Base-by-base conservation (phyloP, 2,888 invertebrate species). In the Nemoura dubitans region DNA sequence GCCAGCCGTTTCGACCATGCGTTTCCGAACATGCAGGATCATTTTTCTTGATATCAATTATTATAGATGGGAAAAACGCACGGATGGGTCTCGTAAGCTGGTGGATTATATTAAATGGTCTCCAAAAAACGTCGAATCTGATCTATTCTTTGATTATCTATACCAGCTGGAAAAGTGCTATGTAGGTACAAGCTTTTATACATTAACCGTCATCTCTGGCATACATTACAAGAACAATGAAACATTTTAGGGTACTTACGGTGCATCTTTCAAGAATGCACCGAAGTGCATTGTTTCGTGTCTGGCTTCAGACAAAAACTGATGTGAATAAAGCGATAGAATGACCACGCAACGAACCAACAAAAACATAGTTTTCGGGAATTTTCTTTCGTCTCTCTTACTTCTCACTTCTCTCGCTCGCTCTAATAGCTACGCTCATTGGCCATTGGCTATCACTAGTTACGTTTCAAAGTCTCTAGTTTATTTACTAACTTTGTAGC, bases 221-320 rank as follows among this genome's bases (percentile, higher is more conserved):
- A 59, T 59, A 59, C 10, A 36, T 36, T 36, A 36, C 36, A 36
- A 36, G 59, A 59, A 59, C 59, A 59, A 16, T 21, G 59, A 59
- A 59, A 21, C 14, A 59, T 59, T 59, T 21, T 59, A 59, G 3
- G 21, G 16, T 21, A 21, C 59, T 59, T 59, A 7, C 21, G 59
- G 59, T 59, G 59, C 59, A 59, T 59, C 59, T 59, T 59, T 59
- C 59, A 59, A 59, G 59, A 59, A 59, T 59, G 59, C 59, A 59
- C 59, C 59, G 21, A 59, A 59, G 59, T 59, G 59, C 59, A 59
- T 59, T 59, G 10, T 59, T 36, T 36, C 36, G 36, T 16, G 59
- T 59, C 21, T 59, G 36, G 14, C 59, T 59, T 2, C 2, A 21
- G 59, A 21, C 59, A 59, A 59, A 59, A 59, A 59, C 16, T 59